Evolutionary conservation across 2,888 invertebrate species (phyloP), one percentile per base, ranked within the genome.

Genomic region (Gisinianus flammeolus): DNA sequence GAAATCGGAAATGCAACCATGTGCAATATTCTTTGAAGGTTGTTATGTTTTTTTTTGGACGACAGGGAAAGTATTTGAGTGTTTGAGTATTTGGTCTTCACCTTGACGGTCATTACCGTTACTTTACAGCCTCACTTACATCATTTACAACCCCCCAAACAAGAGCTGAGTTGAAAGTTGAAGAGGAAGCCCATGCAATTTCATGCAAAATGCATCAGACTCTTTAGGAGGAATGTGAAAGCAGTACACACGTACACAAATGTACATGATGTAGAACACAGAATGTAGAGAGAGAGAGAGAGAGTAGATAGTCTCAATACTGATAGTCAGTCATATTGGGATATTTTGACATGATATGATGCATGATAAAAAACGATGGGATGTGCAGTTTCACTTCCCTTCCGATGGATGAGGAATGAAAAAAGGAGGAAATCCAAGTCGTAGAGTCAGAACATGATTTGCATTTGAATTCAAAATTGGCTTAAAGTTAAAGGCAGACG

Each of bases 391-490:
- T 28, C 28, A 64, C 16, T 26, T 6, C 28, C 19, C 28, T 1
- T 28, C 26, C 1, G 66, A 28, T 66, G 66, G 66, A 66, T 22
- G 66, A 28, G 28, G 6, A 19, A 12, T 6, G 56, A 22, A 31
- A 66, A 26, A 31, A 6, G 30, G 66, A 67, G 68, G 44, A 68
- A 68, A 68, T 44, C 22, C 33, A 26, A 66, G 66, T 66, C 30
- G 31, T 64, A 24, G 30, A 66, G 30, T 66, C 10, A 16, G 68
- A 44, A 44, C 68, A 68, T 68, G 68, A 68, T 33, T 26, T 35
- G 68, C 68, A 68, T 68, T n/a, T 35, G 44, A 68, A 68, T 68
- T 22, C 24, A 44, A 31, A 68, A 33, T 64, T 64, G 26, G 26
- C 26, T 5, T 54, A 12, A 19, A 19, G 19, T 54, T 16, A 54